Base-by-base conservation (phyloP, 2,113 vertebrate genomes). In the Aleadryas rufinucha region DNA sequence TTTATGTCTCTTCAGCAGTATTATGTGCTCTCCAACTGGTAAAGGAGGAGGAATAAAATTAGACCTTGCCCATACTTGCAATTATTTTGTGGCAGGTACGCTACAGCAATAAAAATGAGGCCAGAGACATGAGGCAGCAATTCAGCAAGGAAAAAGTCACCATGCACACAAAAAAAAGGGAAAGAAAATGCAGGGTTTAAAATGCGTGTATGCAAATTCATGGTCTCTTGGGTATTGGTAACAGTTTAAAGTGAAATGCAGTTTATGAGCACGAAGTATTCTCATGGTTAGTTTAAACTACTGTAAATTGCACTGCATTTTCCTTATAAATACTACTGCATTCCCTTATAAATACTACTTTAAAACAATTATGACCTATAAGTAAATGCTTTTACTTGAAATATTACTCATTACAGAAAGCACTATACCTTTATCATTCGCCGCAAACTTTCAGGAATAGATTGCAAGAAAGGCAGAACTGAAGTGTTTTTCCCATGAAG, bases 361-460 rank as follows among this genome's bases (percentile, higher is more conserved):
- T 18, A 90, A 95, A 95, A 69, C 89, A 95, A 95, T 95, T 95
- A 94, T 82, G 84, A 93, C 53, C 82, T 66, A 18, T 42, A 93
- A 77, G 61, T 63, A 95, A 90, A 94, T 61, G 79, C 74, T 89
- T 96, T 95, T 90, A 82, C 50, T 91, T 71, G n/a, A 87, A 93
- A 82, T 41, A 61, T 84, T 94, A 47, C n/a, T 84, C 89, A 74
- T 83, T 75, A 82, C 53, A 17, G 77, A 39, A 96, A 66, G 35
- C 53, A 74, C 11, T 87, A 41, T 21, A 49, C 33, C 45, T 79
- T 87, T 53, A 77, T 90, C n/a, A 60, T 81, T 87, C 0, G 0
- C 37, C 50, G 87, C 64, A 30, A 90, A 56, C 35, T 91, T 95
- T 96, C 87, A 87, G 44, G 79, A 89, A 81, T 13, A 85, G 54